Evolutionary conservation across 2,888 invertebrate genomes (phyloP), one percentile per base, ranked within the genome.

Genomic region (Furcula furcula): DNA sequence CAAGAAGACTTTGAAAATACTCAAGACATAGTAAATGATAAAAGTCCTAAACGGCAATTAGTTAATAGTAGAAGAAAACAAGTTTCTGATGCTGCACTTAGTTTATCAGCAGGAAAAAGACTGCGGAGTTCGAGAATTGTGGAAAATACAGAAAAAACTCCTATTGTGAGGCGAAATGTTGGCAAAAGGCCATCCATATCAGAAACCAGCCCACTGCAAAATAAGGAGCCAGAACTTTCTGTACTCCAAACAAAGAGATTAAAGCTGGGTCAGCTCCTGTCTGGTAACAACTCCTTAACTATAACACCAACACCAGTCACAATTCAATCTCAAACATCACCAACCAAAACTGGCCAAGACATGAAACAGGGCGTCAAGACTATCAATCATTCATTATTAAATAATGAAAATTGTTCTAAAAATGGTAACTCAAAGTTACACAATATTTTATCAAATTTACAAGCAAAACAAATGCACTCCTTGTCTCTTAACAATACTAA

Each of bases 381-480:
- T 29, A 58, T 71, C 1, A 83, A 82, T 60, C 82, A 83, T 56
- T 62, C 78, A 20, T 46, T 84, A 15, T 54, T 85, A 36, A 85
- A 84, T 53, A 88, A 83, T 51, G 84, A 87, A 50, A 87, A 83
- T 46, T 80, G 82, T 60, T 76, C 89, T 7, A 89, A 89, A 57
- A 89, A 89, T 68, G 89, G 89, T n/a, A 88, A 87, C 55, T 88
- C 89, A 1, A 88, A 88, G 51, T 59, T 89, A 46, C 88, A 86
- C 42, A 87, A 82, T 50, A 89, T 89, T 52, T 58, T 89, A 21
- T 77, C 85, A 3, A 87, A 82, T 59, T 71, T 89, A 45, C 85
- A 88, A 62, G 77, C 76, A 10, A 85, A 87, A 52, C 82, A 85
- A 53, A 68, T 80, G 42, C 81, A 85, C 61, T 62, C 68, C 19